A percentile compares a stretch with the other conserved stretches of the same genome.
phyloP scores from a whole-genome alignment of 2,797 vertebrate genomes.

The Diceros bicornis region DNA sequence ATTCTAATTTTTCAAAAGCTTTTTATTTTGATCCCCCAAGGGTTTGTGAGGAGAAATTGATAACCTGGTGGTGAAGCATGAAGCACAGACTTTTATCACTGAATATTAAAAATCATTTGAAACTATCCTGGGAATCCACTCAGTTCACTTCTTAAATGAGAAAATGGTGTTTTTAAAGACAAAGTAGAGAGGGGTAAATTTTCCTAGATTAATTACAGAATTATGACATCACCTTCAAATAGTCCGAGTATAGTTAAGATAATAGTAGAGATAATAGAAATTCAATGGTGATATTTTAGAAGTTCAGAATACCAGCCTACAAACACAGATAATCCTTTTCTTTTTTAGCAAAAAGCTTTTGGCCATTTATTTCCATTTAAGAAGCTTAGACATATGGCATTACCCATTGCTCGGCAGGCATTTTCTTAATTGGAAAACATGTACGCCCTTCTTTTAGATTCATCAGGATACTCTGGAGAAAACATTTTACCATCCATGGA shows the following conservation, averaged over 20 bases:
- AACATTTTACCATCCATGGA: slow-evolving; percentile 5
- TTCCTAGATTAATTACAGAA: slow-evolving; percentile 34
- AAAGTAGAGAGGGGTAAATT: neutral
- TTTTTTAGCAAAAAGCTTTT: slow-evolving; percentile 21
- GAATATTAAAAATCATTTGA: slow-evolving; percentile 45
- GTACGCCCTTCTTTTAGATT: slow-evolving; percentile 32
- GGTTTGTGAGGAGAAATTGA: neutral
- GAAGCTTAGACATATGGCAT: slow-evolving; percentile 48
- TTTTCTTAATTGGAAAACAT: slow-evolving; percentile 75
- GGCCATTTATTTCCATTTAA: slow-evolving; percentile 57
- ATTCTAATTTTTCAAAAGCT: slow-evolving; percentile 59
- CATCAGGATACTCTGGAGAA: slow-evolving; percentile 24
- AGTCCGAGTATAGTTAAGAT: neutral
- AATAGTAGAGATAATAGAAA: neutral
- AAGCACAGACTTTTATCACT: neutral
- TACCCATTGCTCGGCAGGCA: slow-evolving; percentile 38
- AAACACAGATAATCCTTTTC: neutral
- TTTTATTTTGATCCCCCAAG: slow-evolving; percentile 4
- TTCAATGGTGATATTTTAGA: neutral
- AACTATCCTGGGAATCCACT: neutral
- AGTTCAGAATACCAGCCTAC: neutral
- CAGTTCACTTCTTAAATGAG: slow-evolving; percentile 26
- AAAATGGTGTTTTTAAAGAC: slow-evolving; percentile 4
- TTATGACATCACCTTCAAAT: neutral
- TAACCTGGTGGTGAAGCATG: neutral